Evolutionary conservation across 1,140 invertebrate genomes (phyloP).

Genomic region (Platorchestia sp.): DNA sequence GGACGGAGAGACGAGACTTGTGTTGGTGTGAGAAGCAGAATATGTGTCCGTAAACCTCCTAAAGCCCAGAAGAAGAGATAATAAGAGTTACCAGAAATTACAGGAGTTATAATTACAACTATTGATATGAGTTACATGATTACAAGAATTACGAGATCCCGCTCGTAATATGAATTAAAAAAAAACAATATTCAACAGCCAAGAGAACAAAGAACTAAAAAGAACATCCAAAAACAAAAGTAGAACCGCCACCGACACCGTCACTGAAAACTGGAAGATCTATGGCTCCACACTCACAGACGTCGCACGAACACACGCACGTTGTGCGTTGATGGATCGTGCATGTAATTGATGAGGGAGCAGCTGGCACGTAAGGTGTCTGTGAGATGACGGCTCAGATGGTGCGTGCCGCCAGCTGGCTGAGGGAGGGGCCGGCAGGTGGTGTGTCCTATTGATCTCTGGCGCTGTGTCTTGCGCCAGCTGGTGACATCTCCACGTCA

Average conservation of each 20-base stretch:
- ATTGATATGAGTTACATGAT: too few relatives aligned
- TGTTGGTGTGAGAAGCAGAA: too few relatives aligned
- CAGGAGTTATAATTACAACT: too few relatives aligned
- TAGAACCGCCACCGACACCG: neutral
- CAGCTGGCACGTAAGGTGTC: neutral
- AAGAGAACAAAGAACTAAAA: neutral
- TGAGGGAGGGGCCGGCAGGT: neutral
- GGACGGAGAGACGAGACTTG: too few relatives aligned
- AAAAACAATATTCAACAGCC: neutral
- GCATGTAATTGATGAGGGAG: neutral
- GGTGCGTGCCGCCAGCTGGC: neutral
- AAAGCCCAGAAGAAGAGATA: too few relatives aligned
- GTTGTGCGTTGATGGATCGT: neutral
- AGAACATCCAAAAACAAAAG: neutral
- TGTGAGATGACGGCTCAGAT: neutral
- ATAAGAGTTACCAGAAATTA: too few relatives aligned
- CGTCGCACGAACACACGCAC: neutral
- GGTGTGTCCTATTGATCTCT: conserved; percentile 21
- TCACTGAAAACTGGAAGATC: neutral
- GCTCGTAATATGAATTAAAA: too few relatives aligned
- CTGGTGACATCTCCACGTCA: neutral
- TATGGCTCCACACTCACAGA: neutral
- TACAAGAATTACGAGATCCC: too few relatives aligned
- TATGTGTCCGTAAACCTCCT: too few relatives aligned
- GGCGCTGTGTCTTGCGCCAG: conserved; percentile 28